These are phyloP conservation scores for Eupleurogrammus muticus DNA, from an alignment of 2,797 vertebrate species.

Conservation along the genomic window DNA sequence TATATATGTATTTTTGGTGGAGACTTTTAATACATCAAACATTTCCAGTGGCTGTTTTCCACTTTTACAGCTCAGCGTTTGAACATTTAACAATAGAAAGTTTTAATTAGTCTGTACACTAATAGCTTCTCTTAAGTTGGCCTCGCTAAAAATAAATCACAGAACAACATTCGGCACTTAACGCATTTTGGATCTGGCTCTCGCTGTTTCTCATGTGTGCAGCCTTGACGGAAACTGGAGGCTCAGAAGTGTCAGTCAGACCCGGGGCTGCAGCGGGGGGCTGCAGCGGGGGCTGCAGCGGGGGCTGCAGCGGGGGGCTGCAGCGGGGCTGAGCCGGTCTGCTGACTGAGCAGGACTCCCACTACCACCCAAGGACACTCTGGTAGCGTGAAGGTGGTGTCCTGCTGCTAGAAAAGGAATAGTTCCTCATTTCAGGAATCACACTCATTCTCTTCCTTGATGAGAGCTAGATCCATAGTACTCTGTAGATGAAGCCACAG, in stretches of 20 bases:
- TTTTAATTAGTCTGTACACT: not conserved
- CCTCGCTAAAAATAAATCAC: not conserved
- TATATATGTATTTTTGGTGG: not conserved
- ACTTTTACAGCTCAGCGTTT: not conserved
- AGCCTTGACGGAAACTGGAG: conserved; percentile 18
- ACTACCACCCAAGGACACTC: conserved; percentile 52
- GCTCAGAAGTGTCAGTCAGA: conserved; percentile 52
- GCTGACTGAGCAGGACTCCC: conserved; percentile 48
- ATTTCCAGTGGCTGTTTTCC: not conserved
- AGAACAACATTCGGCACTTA: no score
- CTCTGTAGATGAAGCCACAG: not conserved
- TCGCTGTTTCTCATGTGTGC: conserved; percentile 7
- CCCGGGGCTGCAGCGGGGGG: conserved; percentile 40
- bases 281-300: conserved; percentile 35
- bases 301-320: conserved; percentile 48
- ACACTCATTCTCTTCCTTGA: not conserved
- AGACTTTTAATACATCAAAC: no score
- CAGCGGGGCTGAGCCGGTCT: conserved; percentile 56
- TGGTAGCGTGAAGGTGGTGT: conserved; percentile 18
- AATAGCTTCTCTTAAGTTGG: not conserved
- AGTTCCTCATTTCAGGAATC: not conserved
- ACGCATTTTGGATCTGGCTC: not conserved
- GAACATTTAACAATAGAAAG: not conserved
- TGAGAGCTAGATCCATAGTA: not conserved
- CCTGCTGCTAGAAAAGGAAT: conserved; percentile 6